Evolutionary conservation across 92 coral and sea anemone species (phyloP), one percentile per base, ranked within the genome.

Genomic region (Porites lobata): DNA sequence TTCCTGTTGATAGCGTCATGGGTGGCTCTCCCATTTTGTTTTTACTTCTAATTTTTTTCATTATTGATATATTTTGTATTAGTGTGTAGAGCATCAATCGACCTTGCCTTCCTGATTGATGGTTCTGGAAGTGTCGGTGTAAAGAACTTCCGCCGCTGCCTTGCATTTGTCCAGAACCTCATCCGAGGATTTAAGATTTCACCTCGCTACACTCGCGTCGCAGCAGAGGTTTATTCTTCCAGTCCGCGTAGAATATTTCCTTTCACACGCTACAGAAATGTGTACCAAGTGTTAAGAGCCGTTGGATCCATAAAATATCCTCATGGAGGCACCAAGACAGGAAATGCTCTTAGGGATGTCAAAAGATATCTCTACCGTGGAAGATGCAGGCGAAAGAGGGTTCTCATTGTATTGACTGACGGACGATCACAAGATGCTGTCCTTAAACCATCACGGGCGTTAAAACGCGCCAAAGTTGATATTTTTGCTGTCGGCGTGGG

Each of bases 71-170:
- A 3, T 18, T 52, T 52, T 5, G 50, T 50, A 47, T 19, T 78
- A 92, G 94, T 75, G n/a, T 96, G 99, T 78, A 85, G 74, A 56
- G 95, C 92, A 9, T 81, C 50, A 56, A 72, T 95, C 21, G 96
- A 93, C 62, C 76, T 95, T 69, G 94, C 84, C 63, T 91, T 95
- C 94, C 78, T 95, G 80, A 69, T 95, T 79, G 98, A 95, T 77
- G 96, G 96, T 9, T 95, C 98, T 32, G 94, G 96, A 70, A 95
- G 96, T 61, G 88, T 95, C 20, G 95, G 98, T 65, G 69, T 38
- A 8, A 86, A 87, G 38, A 95, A 93, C 92, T 93, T 95, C 89
- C 84, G 93, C 73, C 94, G 95, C 64, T 89, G 94, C 72, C 86
- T 91, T 47, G 70, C 81, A 73, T 95, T 95, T 47, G 90, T 95